A percentile compares a stretch with the other conserved stretches of the same genome.
These are phyloP conservation scores for Oeneis ivallda DNA, from an alignment of 2,888 invertebrate species.

Conservation along the genomic window DNA sequence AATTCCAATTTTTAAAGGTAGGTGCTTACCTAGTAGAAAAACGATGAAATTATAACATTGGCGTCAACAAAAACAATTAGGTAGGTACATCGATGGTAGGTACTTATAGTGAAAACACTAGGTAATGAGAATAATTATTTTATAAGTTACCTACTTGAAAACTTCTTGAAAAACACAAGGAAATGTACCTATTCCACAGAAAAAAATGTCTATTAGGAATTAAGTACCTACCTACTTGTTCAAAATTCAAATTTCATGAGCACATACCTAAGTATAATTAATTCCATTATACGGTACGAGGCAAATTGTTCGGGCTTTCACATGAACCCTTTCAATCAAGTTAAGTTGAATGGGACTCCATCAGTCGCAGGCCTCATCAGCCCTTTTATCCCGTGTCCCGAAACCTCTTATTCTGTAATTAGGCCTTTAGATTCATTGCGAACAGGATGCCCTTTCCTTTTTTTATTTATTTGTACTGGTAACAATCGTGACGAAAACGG, in stretches of 20 bases:
- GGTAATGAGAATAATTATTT: too few species aligned
- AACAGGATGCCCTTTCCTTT: conserved; percentile 60
- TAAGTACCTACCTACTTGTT: neutral
- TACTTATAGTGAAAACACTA: too few species aligned
- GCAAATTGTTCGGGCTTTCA: conserved; percentile 52
- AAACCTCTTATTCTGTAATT: conserved; percentile 66
- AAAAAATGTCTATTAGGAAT: too few species aligned
- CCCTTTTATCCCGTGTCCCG: conserved; percentile 59
- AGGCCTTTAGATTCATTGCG: conserved; percentile 60
- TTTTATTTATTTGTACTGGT: conserved; percentile 16
- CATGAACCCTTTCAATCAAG: conserved; percentile 69
- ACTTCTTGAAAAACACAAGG: too few species aligned
- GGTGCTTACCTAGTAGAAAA: too few species aligned
- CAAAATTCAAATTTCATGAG: conserved; percentile 46
- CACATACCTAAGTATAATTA: conserved; percentile 57
- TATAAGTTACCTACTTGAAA: too few species aligned
- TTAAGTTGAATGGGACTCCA: conserved; percentile 66
- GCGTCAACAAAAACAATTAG: too few species aligned
- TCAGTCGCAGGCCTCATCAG: conserved; percentile 60
- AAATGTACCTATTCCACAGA: too few species aligned
- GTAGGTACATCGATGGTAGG: too few species aligned
- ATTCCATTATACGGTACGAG: conserved; percentile 54
- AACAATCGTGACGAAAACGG: conserved; percentile 12
- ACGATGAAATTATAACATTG: too few species aligned
- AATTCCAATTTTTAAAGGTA: too few species aligned